Evolutionary conservation across 2,888 invertebrate genomes (phyloP).

Genomic region (Choristoneura rosaceana): DNA sequence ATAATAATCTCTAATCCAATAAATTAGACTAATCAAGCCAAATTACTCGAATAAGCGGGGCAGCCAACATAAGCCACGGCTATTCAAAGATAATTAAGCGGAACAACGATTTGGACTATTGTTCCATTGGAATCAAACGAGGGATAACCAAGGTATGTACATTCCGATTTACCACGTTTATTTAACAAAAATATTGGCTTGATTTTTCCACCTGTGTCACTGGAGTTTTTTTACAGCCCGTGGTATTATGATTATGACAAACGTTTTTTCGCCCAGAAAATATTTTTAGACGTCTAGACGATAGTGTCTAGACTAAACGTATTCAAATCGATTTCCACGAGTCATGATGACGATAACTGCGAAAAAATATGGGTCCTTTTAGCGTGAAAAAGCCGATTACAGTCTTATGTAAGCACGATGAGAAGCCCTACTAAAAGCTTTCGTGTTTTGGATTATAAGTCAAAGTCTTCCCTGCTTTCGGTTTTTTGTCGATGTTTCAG

Average conservation of each 20-base stretch:
- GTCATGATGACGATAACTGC: constrained; percentile 18
- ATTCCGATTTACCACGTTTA: not conserved
- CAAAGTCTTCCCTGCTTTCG: not conserved
- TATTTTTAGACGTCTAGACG: not conserved
- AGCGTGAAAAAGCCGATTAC: constrained; percentile 2
- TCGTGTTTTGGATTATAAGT: not conserved
- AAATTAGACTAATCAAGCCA: not conserved
- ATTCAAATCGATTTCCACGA: constrained; percentile 5
- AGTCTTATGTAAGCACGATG: not conserved
- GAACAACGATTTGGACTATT: constrained; percentile 18
- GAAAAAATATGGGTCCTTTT: not conserved
- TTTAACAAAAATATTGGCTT: not conserved
- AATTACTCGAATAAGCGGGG: constrained; percentile 1
- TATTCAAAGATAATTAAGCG: constrained; percentile 9
- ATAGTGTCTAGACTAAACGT: constrained; percentile 15
- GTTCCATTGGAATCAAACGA: constrained; percentile 1
- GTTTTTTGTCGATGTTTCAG: not conserved
- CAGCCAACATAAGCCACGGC: not conserved
- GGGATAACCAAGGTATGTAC: not conserved
- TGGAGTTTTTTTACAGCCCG: not conserved
- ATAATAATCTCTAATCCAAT: constrained; percentile 2
- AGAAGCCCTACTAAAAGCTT: not conserved
- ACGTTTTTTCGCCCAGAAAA: not conserved
- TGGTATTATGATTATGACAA: not conserved
- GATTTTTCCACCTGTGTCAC: not conserved